Conservation (phyloP, 2,797 vertebrate genomes). For the Naso thynnoides region DNA sequence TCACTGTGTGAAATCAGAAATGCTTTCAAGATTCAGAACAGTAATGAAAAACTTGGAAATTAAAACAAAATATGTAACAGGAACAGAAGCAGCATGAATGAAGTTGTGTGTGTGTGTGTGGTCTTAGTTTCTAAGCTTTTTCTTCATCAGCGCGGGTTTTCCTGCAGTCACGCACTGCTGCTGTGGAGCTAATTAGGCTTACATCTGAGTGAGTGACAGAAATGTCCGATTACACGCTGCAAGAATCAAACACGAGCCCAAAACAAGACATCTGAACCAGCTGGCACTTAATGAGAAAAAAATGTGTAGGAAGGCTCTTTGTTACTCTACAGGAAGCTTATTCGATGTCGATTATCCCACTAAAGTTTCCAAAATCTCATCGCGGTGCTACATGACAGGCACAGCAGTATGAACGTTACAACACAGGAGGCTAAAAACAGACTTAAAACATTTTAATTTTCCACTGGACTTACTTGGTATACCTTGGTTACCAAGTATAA, state of each 20-base stretch:
- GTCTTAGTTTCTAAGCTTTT: background rate
- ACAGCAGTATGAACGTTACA: background rate
- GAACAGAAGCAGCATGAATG: background rate
- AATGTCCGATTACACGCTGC: slow-evolving; percentile 19
- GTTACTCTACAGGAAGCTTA: slow-evolving; percentile 22
- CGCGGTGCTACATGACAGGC: background rate
- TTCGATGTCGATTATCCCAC: background rate
- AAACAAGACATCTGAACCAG: slow-evolving; percentile 22
- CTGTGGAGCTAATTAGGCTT: slow-evolving; percentile 1
- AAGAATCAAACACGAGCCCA: slow-evolving; percentile 25
- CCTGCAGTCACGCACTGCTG: slow-evolving; percentile 20
- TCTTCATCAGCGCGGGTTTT: background rate
- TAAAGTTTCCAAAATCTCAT: background rate
- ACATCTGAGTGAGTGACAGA: slow-evolving; percentile 12
- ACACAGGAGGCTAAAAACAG: background rate
- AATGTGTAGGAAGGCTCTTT: slow-evolving; percentile 1
- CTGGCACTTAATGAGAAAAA: slow-evolving; percentile 18
- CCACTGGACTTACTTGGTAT: background rate
- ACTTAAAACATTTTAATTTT: background rate
- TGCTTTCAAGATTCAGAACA: background rate
- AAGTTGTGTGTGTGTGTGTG: background rate
- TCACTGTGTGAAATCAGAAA: background rate
- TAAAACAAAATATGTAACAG: background rate
- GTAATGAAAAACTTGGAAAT: background rate
- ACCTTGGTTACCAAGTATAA: rapidly evolving